Evolutionary conservation across 2,797 vertebrate genomes (phyloP).

Genomic region (Garrulus glandarius): DNA sequence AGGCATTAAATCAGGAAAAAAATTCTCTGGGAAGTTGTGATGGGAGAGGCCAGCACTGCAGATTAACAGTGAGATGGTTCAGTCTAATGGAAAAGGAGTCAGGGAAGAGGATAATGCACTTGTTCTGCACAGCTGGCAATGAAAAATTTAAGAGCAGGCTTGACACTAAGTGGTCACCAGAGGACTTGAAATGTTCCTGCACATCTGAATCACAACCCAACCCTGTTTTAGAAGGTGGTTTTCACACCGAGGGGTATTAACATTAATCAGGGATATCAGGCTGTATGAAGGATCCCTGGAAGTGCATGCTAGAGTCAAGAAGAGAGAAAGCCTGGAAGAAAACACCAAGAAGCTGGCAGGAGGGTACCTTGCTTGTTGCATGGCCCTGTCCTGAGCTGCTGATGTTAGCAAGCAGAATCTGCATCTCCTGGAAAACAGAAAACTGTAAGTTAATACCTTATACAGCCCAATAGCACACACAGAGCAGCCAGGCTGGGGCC

Average conservation of each 20-base stretch:
- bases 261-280: neutral
- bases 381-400: constrained; percentile 76
- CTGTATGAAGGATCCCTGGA: neutral
- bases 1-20: neutral
- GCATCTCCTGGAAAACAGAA: constrained; percentile 70
- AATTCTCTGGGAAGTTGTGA: neutral
- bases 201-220: neutral
- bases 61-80: neutral
- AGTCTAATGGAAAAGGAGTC: neutral
- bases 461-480: accelerated
- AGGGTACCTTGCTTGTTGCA: constrained; percentile 69
- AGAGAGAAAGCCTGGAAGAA: neutral
- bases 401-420: constrained; percentile 84
- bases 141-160: neutral
- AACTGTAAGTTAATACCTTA: neutral
- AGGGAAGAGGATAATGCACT: neutral
- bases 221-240: neutral
- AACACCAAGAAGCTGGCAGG: constrained; percentile 76
- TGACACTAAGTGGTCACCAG: neutral
- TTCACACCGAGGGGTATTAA: neutral
- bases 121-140: neutral
- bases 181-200: neutral
- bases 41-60: neutral
- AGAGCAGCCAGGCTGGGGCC: neutral
- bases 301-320: neutral